These are phyloP conservation scores for Tychaedon coryphoeus DNA, from an alignment of 2,113 vertebrate genomes.

Conservation along the genomic window DNA sequence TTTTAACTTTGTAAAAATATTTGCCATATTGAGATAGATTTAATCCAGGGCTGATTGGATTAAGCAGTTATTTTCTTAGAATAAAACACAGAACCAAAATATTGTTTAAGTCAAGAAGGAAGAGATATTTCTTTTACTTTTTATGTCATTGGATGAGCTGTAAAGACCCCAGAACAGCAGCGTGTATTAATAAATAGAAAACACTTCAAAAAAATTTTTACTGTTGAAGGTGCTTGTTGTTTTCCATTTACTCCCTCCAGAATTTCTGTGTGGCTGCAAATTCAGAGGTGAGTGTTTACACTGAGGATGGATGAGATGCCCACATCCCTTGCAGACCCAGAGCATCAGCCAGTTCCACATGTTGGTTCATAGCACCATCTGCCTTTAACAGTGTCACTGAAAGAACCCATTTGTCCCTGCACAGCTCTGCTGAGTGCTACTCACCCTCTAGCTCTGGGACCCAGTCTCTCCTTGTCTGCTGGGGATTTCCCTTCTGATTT, in stretches of 20 bases:
- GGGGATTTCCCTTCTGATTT: background rate
- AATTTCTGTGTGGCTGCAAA: background rate
- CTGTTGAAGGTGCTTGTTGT: background rate
- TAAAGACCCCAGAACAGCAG: background rate
- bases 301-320: background rate
- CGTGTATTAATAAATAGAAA: background rate
- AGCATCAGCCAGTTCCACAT: background rate
- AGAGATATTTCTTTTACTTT: background rate
- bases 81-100: background rate
- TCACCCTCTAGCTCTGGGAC: too few species aligned
- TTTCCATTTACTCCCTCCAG: background rate
- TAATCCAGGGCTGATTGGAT: background rate
- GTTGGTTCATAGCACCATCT: rapidly evolving
- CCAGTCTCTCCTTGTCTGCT: background rate
- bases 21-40: background rate
- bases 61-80: background rate
- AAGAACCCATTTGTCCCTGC: background rate
- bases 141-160: background rate
- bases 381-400: rapidly evolving
- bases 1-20: background rate
- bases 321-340: rapidly evolving
- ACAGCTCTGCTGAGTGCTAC: background rate
- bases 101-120: background rate
- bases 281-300: background rate
- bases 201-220: background rate